phyloP scores from a whole-genome alignment of 2,888 invertebrate genomes.

The Pegoplata infirma region DNA sequence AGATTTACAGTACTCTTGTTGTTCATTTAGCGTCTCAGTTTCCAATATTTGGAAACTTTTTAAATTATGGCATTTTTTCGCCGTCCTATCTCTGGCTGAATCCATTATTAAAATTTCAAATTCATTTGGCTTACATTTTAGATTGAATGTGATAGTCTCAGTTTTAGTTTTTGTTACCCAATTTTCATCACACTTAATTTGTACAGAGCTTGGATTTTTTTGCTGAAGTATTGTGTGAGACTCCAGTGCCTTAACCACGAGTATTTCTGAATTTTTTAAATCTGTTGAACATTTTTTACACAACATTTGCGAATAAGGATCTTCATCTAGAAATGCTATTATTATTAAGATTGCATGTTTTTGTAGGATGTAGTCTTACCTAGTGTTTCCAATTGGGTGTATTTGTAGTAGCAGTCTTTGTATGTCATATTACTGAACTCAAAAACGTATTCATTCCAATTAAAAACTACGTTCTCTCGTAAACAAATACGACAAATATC shows the following conservation, averaged over 20 bases:
- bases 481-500: background rate
- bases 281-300: slow-evolving; percentile 31
- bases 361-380: background rate
- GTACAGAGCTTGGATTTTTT: background rate
- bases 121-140: background rate
- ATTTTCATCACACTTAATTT: background rate
- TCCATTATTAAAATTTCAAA: background rate
- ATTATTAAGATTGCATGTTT: background rate
- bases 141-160: background rate
- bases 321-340: slow-evolving; percentile 1
- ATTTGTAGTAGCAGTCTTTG: slow-evolving; percentile 11
- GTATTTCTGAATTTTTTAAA: slow-evolving; percentile 7
- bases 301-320: slow-evolving; percentile 39
- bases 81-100: background rate
- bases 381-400: background rate
- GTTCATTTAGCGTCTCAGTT: too few species aligned
- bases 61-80: too few species aligned
- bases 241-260: background rate
- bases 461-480: background rate
- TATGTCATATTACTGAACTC: background rate
- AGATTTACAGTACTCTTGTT: too few species aligned
- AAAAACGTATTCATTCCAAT: background rate
- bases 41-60: too few species aligned
- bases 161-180: too few species aligned
- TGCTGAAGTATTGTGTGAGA: background rate